phyloP scores from a whole-genome alignment of 1,140 invertebrate species.

The Helicoverpa armigera region DNA sequence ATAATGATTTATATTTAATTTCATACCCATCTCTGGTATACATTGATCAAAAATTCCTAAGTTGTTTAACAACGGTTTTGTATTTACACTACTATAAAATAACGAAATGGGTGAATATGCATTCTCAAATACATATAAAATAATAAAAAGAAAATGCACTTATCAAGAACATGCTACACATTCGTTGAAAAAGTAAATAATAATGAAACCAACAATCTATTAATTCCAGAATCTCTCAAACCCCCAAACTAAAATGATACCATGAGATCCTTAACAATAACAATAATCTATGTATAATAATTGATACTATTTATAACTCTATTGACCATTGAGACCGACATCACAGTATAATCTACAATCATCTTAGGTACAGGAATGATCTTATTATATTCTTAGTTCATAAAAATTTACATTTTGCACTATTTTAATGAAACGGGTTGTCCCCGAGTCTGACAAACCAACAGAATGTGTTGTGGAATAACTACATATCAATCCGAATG shows the following conservation, averaged over 20 bases:
- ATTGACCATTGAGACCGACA: conserved; percentile 84
- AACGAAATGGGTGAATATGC: conserved; percentile 48
- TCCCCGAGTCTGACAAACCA: conserved; percentile 56
- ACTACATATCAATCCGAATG: conserved; percentile 36
- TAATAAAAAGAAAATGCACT: conserved; percentile 51
- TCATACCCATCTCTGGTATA: conserved; percentile 43
- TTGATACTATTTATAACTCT: conserved; percentile 81
- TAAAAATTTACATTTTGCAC: conserved; percentile 81
- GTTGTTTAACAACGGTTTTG: conserved; percentile 59
- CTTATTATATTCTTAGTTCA: conserved; percentile 74
- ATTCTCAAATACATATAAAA: conserved; percentile 43
- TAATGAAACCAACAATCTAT: conserved; percentile 72
- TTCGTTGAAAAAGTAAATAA: conserved; percentile 60
- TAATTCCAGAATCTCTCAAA: conserved; percentile 80
- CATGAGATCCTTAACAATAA: conserved; percentile 86
- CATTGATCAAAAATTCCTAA: conserved; percentile 50
- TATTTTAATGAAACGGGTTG: conserved; percentile 72
- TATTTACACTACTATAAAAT: conserved; percentile 49
- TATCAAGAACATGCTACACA: conserved; percentile 48
- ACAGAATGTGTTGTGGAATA: conserved; percentile 32
- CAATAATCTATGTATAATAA: conserved; percentile 84
- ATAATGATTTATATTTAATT: conserved; percentile 41
- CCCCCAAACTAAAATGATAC: conserved; percentile 76
- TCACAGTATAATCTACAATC: conserved; percentile 85
- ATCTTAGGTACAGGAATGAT: conserved; percentile 86